Evolutionary conservation across 2,113 vertebrate genomes (phyloP).

Genomic region (Calypte anna): DNA sequence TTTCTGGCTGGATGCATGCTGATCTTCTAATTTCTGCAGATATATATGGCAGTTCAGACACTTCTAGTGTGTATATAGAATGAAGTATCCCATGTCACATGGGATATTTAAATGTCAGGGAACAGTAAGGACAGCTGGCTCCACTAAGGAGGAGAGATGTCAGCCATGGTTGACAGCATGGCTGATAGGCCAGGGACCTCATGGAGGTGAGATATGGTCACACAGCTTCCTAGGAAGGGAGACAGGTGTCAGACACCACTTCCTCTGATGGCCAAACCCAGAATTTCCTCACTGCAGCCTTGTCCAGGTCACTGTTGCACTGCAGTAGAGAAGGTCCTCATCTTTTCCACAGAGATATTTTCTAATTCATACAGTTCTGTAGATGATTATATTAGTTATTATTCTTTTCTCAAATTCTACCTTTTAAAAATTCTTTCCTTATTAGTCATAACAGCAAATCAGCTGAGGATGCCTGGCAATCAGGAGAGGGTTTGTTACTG

Average conservation of each 20-base stretch:
- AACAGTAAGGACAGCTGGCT: background rate
- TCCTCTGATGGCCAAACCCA: background rate
- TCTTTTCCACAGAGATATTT: background rate
- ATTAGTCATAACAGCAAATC: background rate
- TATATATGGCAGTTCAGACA: background rate
- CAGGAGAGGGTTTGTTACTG: background rate
- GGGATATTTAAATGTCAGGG: background rate
- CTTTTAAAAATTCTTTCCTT: background rate
- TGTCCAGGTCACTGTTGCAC: background rate
- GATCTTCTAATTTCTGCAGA: background rate
- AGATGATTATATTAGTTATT: background rate
- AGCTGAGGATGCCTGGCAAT: background rate
- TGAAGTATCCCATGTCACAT: background rate
- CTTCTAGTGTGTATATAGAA: background rate
- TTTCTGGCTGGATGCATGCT: background rate
- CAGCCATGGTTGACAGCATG: background rate
- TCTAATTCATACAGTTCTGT: background rate
- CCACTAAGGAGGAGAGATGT: accelerated
- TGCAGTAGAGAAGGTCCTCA: background rate
- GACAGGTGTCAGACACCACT: background rate
- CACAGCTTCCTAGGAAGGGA: background rate
- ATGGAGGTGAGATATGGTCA: accelerated
- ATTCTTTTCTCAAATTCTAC: background rate
- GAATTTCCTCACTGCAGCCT: background rate
- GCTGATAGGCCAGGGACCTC: background rate